Conservation (phyloP, 2,888 invertebrate genomes). For the Galerucella calmariensis region DNA sequence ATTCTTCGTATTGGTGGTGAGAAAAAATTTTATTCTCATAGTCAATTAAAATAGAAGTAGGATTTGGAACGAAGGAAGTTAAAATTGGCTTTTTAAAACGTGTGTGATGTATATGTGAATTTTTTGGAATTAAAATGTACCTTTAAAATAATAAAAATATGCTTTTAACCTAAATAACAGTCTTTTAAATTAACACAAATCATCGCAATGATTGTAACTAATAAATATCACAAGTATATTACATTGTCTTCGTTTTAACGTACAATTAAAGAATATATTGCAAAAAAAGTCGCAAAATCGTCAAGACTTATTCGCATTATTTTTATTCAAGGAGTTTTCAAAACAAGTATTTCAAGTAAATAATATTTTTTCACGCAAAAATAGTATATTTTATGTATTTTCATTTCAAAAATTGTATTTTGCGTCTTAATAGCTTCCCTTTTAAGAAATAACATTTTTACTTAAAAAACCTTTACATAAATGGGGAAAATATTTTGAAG, state of each 20-base stretch:
- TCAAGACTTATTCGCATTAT: neutral
- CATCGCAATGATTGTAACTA: neutral
- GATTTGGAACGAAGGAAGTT: no score
- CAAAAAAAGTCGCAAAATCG: neutral
- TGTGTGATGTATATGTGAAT: neutral
- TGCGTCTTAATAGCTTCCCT: neutral
- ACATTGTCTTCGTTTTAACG: neutral
- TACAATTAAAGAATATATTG: constrained; percentile 1
- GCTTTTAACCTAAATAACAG: constrained; percentile 4
- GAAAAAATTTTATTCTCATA: neutral
- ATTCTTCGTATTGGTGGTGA: neutral
- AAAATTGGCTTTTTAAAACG: neutral
- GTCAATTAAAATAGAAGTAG: no score
- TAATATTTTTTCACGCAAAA: neutral
- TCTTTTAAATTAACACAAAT: neutral
- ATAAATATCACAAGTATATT: neutral
- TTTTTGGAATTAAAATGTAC: neutral
- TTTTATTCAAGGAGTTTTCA: neutral
- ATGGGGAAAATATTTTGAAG: neutral
- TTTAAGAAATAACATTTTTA: neutral
- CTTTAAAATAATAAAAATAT: neutral
- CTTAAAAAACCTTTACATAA: neutral
- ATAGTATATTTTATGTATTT: no score
- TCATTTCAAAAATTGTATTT: neutral
- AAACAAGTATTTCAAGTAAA: neutral